Conservation (phyloP, 2,888 invertebrate genomes). For the Drosophila borealis region DNA sequence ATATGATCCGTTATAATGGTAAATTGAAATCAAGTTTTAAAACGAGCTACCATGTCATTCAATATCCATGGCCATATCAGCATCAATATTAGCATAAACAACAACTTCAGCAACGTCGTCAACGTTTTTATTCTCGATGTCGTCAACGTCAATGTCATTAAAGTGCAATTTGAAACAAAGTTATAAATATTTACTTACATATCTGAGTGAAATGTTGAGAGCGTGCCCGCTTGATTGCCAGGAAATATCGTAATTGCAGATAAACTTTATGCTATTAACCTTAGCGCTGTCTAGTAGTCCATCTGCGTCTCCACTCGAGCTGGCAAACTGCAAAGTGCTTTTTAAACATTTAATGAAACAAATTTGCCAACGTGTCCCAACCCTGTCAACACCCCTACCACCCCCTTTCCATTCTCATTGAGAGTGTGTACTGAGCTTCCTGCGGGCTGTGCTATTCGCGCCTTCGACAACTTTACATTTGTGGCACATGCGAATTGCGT, state of each 20-base stretch:
- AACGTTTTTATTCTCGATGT: slow-evolving; percentile 15
- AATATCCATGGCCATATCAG: slow-evolving; percentile 30
- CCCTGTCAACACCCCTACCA: not conserved
- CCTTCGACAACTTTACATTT: slow-evolving; percentile 57
- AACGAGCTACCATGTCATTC: slow-evolving; percentile 29
- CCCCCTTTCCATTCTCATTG: too few species aligned
- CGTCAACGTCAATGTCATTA: slow-evolving; percentile 47
- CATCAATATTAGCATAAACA: not conserved
- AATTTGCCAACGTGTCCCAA: slow-evolving; percentile 22
- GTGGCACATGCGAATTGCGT: slow-evolving; percentile 29
- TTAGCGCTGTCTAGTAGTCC: slow-evolving; percentile 60
- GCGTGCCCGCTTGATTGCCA: slow-evolving; percentile 53
- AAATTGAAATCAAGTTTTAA: slow-evolving; percentile 20
- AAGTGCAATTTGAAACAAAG: slow-evolving; percentile 73
- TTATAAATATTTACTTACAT: slow-evolving; percentile 74
- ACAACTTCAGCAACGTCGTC: too few species aligned
- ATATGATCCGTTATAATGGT: not conserved
- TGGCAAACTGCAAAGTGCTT: slow-evolving; percentile 60
- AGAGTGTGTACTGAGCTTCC: too few species aligned
- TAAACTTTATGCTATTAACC: slow-evolving; percentile 81
- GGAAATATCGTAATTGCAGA: slow-evolving; percentile 77
- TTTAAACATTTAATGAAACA: slow-evolving; percentile 69
- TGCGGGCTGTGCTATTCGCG: slow-evolving; percentile 25
- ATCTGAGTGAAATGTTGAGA: slow-evolving; percentile 17
- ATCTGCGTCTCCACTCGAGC: slow-evolving; percentile 10